Percentiles rank a stretch among this genome's conserved stretches.
phyloP scores from a whole-genome alignment of 2,113 vertebrate genomes.

The Ploceus nigricollis region DNA sequence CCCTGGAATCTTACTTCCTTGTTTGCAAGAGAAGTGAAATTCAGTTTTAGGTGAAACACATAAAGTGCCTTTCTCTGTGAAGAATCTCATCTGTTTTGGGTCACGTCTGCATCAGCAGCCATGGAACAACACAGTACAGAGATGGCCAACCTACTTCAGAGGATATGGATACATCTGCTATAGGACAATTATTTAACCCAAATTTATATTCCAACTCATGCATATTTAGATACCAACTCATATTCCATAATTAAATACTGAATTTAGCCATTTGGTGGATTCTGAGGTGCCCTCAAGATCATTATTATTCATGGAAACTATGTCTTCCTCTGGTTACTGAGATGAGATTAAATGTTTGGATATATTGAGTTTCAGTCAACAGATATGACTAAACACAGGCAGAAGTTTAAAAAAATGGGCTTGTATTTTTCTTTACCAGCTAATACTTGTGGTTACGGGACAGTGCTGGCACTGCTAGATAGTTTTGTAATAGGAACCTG shows the following conservation, averaged over 20 bases:
- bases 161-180: not conserved
- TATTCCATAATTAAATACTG: not conserved
- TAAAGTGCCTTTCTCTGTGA: not conserved
- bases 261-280: not conserved
- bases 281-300: not conserved
- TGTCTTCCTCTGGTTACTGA: slow-evolving; percentile 22
- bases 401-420: not conserved
- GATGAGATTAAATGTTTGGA: slow-evolving; percentile 25
- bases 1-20: not conserved
- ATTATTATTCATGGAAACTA: slow-evolving; percentile 29
- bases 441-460: slow-evolving; percentile 29
- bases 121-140: not conserved
- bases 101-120: not conserved
- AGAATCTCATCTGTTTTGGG: not conserved
- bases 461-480: slow-evolving; percentile 26
- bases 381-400: slow-evolving; percentile 36
- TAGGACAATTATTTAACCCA: not conserved
- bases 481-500: slow-evolving; percentile 62
- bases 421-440: slow-evolving; percentile 17
- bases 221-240: not conserved
- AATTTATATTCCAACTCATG: not conserved
- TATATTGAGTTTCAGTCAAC: slow-evolving; percentile 22
- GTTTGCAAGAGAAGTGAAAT: not conserved
- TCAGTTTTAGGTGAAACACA: not conserved
- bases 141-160: not conserved